Percentiles rank a stretch among this genome's conserved stretches.
These are phyloP conservation scores for Acronicta leporina DNA, from an alignment of 2,888 invertebrate species.

Conservation along the genomic window DNA sequence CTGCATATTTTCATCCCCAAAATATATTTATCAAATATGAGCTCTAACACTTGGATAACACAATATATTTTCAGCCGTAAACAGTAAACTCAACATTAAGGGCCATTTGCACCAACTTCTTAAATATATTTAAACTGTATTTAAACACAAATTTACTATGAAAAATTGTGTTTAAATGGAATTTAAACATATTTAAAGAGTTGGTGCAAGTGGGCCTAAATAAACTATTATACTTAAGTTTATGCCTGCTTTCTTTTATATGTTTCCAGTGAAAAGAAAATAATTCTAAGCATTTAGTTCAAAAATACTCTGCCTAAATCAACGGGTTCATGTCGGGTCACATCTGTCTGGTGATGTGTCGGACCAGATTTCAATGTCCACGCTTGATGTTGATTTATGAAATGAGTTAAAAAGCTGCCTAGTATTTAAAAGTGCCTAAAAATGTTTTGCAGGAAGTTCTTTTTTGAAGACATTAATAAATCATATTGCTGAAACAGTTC, in stretches of 20 bases:
- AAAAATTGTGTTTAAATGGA: too few species aligned
- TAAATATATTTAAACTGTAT: too few species aligned
- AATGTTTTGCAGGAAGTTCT: slow-evolving; percentile 2
- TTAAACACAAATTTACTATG: too few species aligned
- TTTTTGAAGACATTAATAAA: background rate
- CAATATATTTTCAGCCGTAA: too few species aligned
- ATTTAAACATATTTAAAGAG: too few species aligned
- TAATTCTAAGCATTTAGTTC: background rate
- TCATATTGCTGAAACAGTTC: background rate
- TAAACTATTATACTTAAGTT: too few species aligned
- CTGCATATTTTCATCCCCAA: too few species aligned
- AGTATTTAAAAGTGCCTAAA: slow-evolving; percentile 4
- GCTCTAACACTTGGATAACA: too few species aligned
- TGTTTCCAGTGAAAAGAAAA: background rate
- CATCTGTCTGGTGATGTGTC: slow-evolving; percentile 47
- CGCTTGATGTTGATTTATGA: slow-evolving; percentile 49
- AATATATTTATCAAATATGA: too few species aligned
- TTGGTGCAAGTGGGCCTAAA: too few species aligned
- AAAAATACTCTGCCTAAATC: slow-evolving; percentile 19
- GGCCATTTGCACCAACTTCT: too few species aligned
- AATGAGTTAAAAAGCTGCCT: slow-evolving; percentile 41
- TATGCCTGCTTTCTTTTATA: background rate
- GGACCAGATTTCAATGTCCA: slow-evolving; percentile 49
- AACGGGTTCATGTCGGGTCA: slow-evolving; percentile 13
- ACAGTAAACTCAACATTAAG: too few species aligned